Evolutionary conservation across 2,113 vertebrate genomes (phyloP).

Genomic region (Ellobius talpinus): DNA sequence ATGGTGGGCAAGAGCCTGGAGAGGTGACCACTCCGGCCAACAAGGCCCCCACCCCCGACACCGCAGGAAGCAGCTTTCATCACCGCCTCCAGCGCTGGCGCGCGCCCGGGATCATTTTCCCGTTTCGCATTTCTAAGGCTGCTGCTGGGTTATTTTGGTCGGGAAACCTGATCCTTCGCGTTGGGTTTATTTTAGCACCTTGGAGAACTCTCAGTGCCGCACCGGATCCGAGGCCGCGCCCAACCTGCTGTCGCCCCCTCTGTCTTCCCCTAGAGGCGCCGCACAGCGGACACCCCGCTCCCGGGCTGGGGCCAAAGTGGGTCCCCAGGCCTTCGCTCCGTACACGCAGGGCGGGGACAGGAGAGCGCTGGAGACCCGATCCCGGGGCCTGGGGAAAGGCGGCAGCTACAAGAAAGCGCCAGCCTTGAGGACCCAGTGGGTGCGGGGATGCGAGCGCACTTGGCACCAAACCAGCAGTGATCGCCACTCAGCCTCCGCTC

Average conservation of each 20-base stretch:
- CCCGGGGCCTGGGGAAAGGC: not conserved
- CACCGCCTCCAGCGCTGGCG: not conserved
- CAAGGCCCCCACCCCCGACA: not conserved
- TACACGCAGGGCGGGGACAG: not conserved
- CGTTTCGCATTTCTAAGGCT: conserved; percentile 67
- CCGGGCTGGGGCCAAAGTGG: too few species aligned
- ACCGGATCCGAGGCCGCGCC: conserved; percentile 35
- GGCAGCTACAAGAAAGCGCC: not conserved
- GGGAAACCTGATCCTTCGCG: conserved; percentile 81
- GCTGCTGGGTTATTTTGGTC: conserved; percentile 84
- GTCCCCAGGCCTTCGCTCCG: not conserved
- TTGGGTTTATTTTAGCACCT: conserved; percentile 80
- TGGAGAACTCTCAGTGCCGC: conserved; percentile 81
- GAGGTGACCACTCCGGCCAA: not conserved
- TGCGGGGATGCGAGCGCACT: not conserved
- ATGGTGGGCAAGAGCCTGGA: not conserved
- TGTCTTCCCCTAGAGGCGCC: not conserved
- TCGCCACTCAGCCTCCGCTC: not conserved
- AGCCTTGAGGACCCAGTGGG: not conserved
- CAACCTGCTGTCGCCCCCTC: not conserved
- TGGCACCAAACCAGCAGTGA: too few species aligned
- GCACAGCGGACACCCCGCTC: too few species aligned
- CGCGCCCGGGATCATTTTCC: not conserved
- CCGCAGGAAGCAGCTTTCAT: conserved; percentile 8
- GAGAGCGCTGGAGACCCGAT: not conserved